Evolutionary conservation across 2,797 vertebrate species (phyloP), one percentile per base, ranked within the genome.

Genomic region (Perodicticus potto): DNA sequence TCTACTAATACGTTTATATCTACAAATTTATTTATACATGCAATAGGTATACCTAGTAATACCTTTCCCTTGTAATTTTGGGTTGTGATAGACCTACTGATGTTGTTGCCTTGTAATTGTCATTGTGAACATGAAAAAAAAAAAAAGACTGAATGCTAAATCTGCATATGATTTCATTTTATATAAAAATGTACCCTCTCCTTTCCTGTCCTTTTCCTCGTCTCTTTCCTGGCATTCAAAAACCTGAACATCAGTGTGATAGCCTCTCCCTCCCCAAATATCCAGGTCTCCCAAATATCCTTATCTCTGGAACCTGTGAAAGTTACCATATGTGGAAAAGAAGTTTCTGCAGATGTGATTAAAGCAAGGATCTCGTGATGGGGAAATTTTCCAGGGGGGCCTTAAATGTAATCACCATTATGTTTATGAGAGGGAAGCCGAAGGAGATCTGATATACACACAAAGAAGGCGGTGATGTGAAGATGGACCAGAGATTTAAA

Each of bases 121-220:
- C 74, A 95, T 69, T 83, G 65, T 63, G 34, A 76, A 55, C 17
- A 67, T 91, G 37, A 55, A 4, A 22, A 4, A 57, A 49, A 76
- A 59, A 32, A n/a, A n/a, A 34, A 57, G 70, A 32, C 43, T 63
- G 29, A 22, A 85, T 94, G 40, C 72, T 86, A 89, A 65, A 65
- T 93, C 76, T 94, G 63, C 63, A 34, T 74, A 16, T 81, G 32
- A 69, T 65, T 73, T 96, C 14, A 78, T 32, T 94, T 96, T 29
- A 3, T 53, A n/a, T 19, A 32, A 81, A 69, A 93, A 93, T 19
- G 5, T 57, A 14, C 3, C 25, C 59, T 95, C 27, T n/a, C 74
- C 34, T 23, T 85, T 94, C 23, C 37, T 57, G 20, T 22, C n/a
- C 5, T 94, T 85, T 61, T 61, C 86, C 55, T 90, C 53, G 32